Evolutionary conservation across 2,797 vertebrate genomes (phyloP).

Genomic region (Fundulus diaphanus): DNA sequence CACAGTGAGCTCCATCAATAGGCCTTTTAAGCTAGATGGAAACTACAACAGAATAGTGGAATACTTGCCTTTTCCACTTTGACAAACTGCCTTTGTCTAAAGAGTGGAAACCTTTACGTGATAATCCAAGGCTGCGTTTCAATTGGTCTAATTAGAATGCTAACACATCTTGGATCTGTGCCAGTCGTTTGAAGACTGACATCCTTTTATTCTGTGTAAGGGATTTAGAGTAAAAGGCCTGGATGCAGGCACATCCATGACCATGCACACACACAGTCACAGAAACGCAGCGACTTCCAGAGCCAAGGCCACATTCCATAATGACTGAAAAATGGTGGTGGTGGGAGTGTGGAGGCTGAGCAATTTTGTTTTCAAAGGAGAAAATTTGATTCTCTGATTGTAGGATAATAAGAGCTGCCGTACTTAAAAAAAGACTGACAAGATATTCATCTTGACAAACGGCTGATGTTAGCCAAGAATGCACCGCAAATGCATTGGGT

Average conservation of each 20-base stretch:
- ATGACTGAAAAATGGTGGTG: constrained; percentile 40
- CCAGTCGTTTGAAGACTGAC: constrained; percentile 63
- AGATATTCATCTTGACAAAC: constrained; percentile 55
- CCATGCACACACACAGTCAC: constrained; percentile 4
- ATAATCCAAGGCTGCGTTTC: constrained; percentile 62
- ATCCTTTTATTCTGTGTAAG: constrained; percentile 34
- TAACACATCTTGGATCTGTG: constrained; percentile 48
- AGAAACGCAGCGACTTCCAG: constrained; percentile 6
- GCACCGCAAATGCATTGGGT: constrained; percentile 29
- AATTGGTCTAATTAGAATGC: constrained; percentile 62
- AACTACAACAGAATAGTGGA: constrained; percentile 22
- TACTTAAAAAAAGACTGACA: constrained; percentile 46
- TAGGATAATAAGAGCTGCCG: constrained; percentile 61
- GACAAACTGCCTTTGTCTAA: constrained; percentile 54
- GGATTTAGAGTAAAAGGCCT: constrained; percentile 27
- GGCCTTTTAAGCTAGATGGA: constrained; percentile 24
- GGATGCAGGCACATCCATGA: constrained; percentile 16
- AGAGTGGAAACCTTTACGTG: constrained; percentile 63
- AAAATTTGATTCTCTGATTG: constrained; percentile 66
- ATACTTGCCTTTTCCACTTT: constrained; percentile 47
- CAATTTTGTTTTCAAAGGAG: constrained; percentile 59
- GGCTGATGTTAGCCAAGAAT: constrained; percentile 49
- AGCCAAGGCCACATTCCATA: constrained; percentile 50
- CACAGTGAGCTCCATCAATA: neutral
- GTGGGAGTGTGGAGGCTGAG: neutral